A percentile compares a stretch with the other conserved stretches of the same genome.
phyloP scores from a whole-genome alignment of 2,797 vertebrate species.

The Malacoraja senta region DNA sequence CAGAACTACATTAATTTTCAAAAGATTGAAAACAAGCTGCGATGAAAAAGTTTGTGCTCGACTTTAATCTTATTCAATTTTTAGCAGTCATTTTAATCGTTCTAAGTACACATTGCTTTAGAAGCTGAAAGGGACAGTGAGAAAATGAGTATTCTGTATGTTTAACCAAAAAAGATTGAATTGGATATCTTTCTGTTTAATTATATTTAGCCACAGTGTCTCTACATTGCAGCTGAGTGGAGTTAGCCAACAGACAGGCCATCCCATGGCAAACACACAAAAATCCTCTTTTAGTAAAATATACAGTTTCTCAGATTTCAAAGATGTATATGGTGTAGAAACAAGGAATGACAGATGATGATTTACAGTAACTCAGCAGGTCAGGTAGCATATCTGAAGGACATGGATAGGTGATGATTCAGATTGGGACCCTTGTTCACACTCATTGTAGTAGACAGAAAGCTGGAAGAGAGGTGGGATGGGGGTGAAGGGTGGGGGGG shows the following conservation, averaged over 20 bases:
- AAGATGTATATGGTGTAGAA: neutral
- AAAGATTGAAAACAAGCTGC: neutral
- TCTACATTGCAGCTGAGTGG: neutral
- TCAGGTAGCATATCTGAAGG: too few relatives aligned
- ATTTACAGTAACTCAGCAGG: too few relatives aligned
- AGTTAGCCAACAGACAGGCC: neutral
- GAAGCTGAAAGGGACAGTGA: neutral
- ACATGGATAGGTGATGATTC: too few relatives aligned
- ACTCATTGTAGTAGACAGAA: too few relatives aligned
- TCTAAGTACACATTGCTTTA: neutral
- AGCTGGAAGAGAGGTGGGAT: too few relatives aligned
- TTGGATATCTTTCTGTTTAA: neutral
- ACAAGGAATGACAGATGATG: too few relatives aligned
- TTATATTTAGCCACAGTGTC: neutral
- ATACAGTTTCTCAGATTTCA: neutral
- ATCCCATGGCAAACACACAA: neutral
- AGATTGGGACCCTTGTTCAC: too few relatives aligned
- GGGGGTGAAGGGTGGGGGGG: too few relatives aligned
- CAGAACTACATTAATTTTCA: neutral
- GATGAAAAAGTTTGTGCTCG: neutral
- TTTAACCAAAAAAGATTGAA: neutral
- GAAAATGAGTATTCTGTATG: neutral
- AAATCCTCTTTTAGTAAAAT: neutral
- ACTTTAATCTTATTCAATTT: neutral
- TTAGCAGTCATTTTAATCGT: neutral